Conservation (phyloP, 2,888 invertebrate genomes). For the Lamellibrachia satsuma region DNA sequence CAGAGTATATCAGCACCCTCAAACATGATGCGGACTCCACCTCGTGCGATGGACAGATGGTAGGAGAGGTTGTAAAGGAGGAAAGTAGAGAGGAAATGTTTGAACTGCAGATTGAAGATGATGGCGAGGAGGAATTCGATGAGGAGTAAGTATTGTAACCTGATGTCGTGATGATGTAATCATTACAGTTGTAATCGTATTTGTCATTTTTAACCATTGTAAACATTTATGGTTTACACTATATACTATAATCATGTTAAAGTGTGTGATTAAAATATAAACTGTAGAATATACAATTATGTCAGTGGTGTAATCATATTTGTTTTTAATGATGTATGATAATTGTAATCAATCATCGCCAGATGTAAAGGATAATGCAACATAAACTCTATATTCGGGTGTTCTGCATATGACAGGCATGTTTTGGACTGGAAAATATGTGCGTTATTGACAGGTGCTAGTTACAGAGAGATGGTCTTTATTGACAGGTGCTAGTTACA, state of each 20-base stretch:
- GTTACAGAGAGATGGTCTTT: too few species aligned
- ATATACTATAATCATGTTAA: background rate
- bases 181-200: background rate
- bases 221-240: background rate
- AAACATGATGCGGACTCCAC: background rate
- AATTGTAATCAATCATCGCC: too few species aligned
- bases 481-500: too few species aligned
- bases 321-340: too few species aligned
- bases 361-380: too few species aligned
- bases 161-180: background rate
- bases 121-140: background rate
- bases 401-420: too few species aligned
- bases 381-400: too few species aligned
- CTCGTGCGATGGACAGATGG: background rate
- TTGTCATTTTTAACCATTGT: background rate
- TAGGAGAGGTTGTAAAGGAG: background rate
- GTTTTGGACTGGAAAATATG: too few species aligned
- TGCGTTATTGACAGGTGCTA: too few species aligned
- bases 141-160: background rate
- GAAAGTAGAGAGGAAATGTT: background rate
- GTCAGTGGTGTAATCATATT: background rate
- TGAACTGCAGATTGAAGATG: background rate
- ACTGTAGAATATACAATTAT: background rate
- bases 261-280: too few species aligned
- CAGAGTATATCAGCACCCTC: slow-evolving; percentile 2